Evolutionary conservation across 2,113 vertebrate genomes (phyloP), one percentile per base, ranked within the genome.

Genomic region (Hemibagrus wyckioides): DNA sequence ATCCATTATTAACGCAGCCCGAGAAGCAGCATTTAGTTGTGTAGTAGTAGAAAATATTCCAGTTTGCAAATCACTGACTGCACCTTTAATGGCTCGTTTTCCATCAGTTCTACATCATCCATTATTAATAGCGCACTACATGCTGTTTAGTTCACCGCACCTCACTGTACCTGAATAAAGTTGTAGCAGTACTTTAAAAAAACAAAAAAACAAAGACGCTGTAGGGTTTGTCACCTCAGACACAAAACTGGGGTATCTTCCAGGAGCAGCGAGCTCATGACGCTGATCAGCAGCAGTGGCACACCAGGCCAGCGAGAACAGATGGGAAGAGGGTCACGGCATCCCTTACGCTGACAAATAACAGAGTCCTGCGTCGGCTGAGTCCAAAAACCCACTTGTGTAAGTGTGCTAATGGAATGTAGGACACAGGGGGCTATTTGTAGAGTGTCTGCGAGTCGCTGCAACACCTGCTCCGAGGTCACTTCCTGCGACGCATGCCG

Each of bases 391-490:
- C 71, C 44, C 30, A 44, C 48, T 75, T 77, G 80, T 63, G 33
- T 87, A 87, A 63, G 73, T 83, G 82, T 83, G 86, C 86, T 83
- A 87, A 76, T n/a, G 25, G 57, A 86, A 89, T 89, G 82, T 89
- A 87, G 86, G 82, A 84, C 56, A 87, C 73, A 30, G n/a, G 33
- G 65, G 67, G 44, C 88, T 89, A 89, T 87, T 89, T 85, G 83
- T 71, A 87, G 79, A 65, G 44, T 30, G 82, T 85, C 87, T 87
- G 67, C 30, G 79, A 52, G 77, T 28, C 52, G 52, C 33, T 5
- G 36, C 48, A 83, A 90, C 89, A 85, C 83, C 82, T 84, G 82
- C 76, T 67, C 63, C 0, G 48, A 56, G 77, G 41, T 69, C 80
- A 54, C 54, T 65, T 77, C 57, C 36, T 76, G 73, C 61, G 23